Conservation (phyloP, 2,113 vertebrate species). For the Anarhynchus alexandrinus region DNA sequence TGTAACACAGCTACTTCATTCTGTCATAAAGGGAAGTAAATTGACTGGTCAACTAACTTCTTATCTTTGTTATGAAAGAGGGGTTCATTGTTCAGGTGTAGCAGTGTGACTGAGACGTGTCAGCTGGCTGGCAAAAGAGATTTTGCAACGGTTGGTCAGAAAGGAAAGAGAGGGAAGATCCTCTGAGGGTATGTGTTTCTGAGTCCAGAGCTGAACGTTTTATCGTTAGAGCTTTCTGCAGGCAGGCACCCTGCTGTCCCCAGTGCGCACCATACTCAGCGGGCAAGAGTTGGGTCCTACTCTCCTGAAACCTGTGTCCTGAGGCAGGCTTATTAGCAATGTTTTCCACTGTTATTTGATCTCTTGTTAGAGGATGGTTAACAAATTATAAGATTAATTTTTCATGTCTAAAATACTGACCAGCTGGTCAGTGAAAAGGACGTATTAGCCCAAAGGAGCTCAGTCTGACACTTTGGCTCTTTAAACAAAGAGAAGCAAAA, state of each 20-base stretch:
- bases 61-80: neutral
- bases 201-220: neutral
- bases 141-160: neutral
- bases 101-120: neutral
- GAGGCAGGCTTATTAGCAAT: neutral
- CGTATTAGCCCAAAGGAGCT: neutral
- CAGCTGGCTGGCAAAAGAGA: neutral
- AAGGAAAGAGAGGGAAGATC: no score
- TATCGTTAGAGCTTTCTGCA: no score
- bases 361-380: neutral
- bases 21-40: accelerated
- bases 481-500: neutral
- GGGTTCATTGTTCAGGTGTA: neutral
- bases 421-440: neutral
- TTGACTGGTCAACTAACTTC: neutral
- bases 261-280: accelerated
- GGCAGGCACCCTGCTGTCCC: neutral
- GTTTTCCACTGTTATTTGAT: neutral
- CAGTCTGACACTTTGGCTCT: neutral
- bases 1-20: neutral
- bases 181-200: neutral
- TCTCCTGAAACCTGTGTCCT: neutral
- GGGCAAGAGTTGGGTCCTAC: neutral
- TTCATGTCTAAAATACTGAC: neutral
- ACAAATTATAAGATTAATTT: neutral